phyloP scores from a whole-genome alignment of 2,888 invertebrate species.

The Ditula angustiorana region DNA sequence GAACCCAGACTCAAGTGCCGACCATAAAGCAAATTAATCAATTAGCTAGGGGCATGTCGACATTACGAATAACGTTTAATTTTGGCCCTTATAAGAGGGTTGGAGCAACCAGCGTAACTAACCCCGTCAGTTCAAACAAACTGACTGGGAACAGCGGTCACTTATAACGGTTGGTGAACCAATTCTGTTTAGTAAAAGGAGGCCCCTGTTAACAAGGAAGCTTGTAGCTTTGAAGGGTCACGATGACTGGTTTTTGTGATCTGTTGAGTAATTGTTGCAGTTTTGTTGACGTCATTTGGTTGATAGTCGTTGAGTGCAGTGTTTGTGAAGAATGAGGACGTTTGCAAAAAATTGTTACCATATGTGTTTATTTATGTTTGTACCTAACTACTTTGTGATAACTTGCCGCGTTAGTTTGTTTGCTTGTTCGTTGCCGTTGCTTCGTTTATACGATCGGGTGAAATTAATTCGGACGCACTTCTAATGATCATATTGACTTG shows the following conservation, averaged over 20 bases:
- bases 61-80: conserved; percentile 83
- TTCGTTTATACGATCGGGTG: too few species aligned
- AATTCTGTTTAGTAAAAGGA: conserved; percentile 47
- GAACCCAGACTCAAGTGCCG: conserved; percentile 77
- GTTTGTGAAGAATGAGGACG: conserved; percentile 42
- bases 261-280: conserved; percentile 72
- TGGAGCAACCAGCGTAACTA: conserved; percentile 36
- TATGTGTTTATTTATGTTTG: background rate
- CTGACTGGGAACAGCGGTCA: conserved; percentile 23
- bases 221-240: conserved; percentile 50
- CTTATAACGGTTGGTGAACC: conserved; percentile 16
- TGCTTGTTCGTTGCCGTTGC: too few species aligned
- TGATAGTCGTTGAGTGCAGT: conserved; percentile 70
- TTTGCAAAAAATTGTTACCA: background rate
- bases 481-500: too few species aligned
- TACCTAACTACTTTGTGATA: too few species aligned
- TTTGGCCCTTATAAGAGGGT: conserved; percentile 65
- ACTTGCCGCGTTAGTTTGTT: too few species aligned
- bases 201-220: conserved; percentile 45
- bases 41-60: conserved; percentile 84
- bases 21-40: conserved; percentile 86
- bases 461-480: too few species aligned
- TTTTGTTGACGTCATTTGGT: conserved; percentile 79
- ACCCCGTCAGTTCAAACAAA: conserved; percentile 19
- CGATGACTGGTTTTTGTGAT: conserved; percentile 61